Percentiles rank a stretch among this genome's conserved stretches.
These are phyloP conservation scores for Perdita meconis DNA, from an alignment of 2,888 invertebrate genomes.

Conservation along the genomic window DNA sequence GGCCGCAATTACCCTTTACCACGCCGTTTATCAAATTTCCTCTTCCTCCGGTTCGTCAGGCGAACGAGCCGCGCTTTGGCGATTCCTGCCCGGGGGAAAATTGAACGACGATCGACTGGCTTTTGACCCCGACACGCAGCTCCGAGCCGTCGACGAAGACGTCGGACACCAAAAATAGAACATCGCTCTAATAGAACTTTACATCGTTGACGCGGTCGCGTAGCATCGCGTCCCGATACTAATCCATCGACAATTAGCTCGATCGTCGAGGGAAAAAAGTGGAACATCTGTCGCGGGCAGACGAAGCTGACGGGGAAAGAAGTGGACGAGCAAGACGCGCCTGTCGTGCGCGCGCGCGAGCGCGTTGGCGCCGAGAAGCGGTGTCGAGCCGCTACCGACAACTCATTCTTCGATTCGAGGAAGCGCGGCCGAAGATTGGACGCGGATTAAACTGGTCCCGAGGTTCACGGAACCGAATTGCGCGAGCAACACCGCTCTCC, in stretches of 20 bases:
- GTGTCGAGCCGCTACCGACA: constrained; percentile 64
- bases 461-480: constrained; percentile 72
- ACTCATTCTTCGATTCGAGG: constrained; percentile 72
- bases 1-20: constrained; percentile 39
- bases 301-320: constrained; percentile 44
- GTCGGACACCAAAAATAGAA: too few relatives aligned
- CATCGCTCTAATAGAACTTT: not conserved
- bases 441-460: constrained; percentile 71
- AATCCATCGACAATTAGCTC: constrained; percentile 47
- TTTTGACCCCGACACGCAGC: not conserved
- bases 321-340: constrained; percentile 47
- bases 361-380: constrained; percentile 63
- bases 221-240: constrained; percentile 22
- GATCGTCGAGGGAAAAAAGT: constrained; percentile 45
- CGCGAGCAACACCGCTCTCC: constrained; percentile 47
- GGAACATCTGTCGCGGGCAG: constrained; percentile 60
- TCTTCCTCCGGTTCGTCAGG: constrained; percentile 18
- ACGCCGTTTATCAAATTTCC: constrained; percentile 49
- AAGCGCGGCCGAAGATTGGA: constrained; percentile 65
- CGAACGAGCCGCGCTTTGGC: constrained; percentile 16
- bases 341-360: constrained; percentile 32
- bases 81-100: not conserved
- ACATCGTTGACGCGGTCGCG: not conserved
- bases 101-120: not conserved
- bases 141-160: too few relatives aligned